Evolutionary conservation across 2,888 invertebrate genomes (phyloP).

Genomic region (Apantesis nais): DNA sequence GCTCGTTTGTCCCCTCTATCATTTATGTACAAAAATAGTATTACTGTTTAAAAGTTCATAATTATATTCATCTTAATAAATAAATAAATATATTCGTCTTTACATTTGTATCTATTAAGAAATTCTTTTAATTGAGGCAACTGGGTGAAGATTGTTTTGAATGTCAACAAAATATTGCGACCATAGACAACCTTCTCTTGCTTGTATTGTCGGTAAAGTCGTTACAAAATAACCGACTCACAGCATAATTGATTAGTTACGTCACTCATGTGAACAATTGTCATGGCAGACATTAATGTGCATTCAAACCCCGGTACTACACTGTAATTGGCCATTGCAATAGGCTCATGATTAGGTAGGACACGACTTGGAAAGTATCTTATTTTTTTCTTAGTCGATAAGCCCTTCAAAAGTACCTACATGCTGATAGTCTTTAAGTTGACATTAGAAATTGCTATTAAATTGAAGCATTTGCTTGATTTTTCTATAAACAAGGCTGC

Average conservation of each 20-base stretch:
- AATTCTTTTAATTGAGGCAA: no score
- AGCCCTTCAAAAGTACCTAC: neutral
- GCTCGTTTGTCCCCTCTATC: no score
- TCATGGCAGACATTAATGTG: constrained; percentile 6
- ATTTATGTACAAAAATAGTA: no score
- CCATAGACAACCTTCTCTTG: neutral
- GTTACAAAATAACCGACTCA: neutral
- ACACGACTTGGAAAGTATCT: neutral
- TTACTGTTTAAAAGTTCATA: no score
- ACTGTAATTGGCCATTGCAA: constrained; percentile 1
- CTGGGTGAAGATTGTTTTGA: neutral
- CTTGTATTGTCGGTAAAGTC: neutral
- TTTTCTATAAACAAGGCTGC: no score
- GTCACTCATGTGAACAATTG: constrained; percentile 8
- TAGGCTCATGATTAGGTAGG: neutral
- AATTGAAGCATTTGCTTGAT: no score
- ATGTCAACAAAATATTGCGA: neutral
- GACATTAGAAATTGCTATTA: neutral
- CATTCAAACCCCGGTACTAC: neutral
- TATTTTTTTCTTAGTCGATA: neutral
- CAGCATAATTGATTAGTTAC: constrained; percentile 2
- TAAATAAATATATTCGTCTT: no score
- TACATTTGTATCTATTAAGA: no score
- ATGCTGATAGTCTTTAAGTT: neutral
- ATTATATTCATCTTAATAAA: no score